These are phyloP conservation scores for Aelia acuminata DNA, from an alignment of 2,888 invertebrate genomes.

Conservation along the genomic window DNA sequence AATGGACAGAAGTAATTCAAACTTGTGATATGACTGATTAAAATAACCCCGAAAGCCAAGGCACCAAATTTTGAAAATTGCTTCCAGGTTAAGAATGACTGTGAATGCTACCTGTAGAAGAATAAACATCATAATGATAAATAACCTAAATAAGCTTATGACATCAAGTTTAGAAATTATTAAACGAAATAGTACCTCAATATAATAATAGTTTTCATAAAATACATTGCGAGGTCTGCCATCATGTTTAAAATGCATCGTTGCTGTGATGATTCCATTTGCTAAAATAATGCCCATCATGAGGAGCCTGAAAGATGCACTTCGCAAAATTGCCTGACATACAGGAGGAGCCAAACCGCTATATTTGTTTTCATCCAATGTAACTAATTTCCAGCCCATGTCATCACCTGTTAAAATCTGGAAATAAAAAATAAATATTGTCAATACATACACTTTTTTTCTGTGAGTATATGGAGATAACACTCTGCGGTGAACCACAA, in stretches of 20 bases:
- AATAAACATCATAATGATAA: neutral
- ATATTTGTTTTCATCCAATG: slow-evolving; percentile 96
- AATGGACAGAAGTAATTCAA: slow-evolving; percentile 92
- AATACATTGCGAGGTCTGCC: slow-evolving; percentile 85
- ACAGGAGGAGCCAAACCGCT: slow-evolving; percentile 88
- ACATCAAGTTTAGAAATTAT: neutral
- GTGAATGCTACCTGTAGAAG: slow-evolving; percentile 88
- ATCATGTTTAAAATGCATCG: slow-evolving; percentile 94
- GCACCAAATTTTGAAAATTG: slow-evolving; percentile 97
- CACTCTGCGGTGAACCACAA: no score
- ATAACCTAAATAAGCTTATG: neutral
- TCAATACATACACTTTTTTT: no score
- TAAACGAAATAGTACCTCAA: slow-evolving; percentile 76
- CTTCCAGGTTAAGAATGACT: slow-evolving; percentile 92
- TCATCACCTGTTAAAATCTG: slow-evolving; percentile 93
- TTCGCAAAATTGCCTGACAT: slow-evolving; percentile 87
- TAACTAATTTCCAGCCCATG: slow-evolving; percentile 94
- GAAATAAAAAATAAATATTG: neutral
- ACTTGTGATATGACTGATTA: slow-evolving; percentile 96
- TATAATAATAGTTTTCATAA: slow-evolving; percentile 92
- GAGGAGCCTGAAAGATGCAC: slow-evolving; percentile 91
- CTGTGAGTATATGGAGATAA: no score
- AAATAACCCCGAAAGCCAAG: slow-evolving; percentile 95
- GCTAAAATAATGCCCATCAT: slow-evolving; percentile 96
- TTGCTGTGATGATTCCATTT: slow-evolving; percentile 96